Evolutionary conservation across 2,888 invertebrate species (phyloP), one percentile per base, ranked within the genome.

Genomic region (Boloria selene): DNA sequence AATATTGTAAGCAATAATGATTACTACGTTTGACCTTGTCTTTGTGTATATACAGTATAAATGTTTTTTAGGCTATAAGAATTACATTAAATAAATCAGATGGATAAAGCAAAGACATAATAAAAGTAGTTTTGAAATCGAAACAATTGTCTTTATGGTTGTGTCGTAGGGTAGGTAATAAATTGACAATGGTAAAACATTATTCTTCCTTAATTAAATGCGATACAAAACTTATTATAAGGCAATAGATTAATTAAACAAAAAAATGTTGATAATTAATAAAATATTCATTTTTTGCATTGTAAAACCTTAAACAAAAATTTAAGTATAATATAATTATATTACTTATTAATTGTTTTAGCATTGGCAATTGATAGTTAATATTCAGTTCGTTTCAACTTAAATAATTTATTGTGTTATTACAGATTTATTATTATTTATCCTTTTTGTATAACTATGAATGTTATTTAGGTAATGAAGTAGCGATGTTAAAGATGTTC

Each of bases 111-210:
- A 18, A 42, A 44, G 14, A 13, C 1, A 22, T 42, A 44, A 13
- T 42, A 17, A 2, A 31, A 14, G 6, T 42, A 42, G 42, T 13
- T 42, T 55, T 17, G 42, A 55, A 14, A 55, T 55, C 7, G 14
- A 55, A 55, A 55, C 42, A 2, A 18, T 55, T 52, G 31, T 7
- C 31, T 38, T 44, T 65, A 56, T 51, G 65, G 65, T 66, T 66
- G 65, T 66, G 65, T 56, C 47, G 44, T 61, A 61, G 52, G 51
- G 38, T 44, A 61, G 45, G 16, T 16, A 31, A 31, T 49, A 52
- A n/a, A n/a, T n/a, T n/a, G n/a, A 17, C 4, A 56, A 16, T 4
- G 4, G n/a, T 16, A 26, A 38, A 51, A 38, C 13, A 16, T 2
- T 61, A 51, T 22, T 61, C 42, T 51, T 61, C 51, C 51, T n/a